Evolutionary conservation across 2,888 invertebrate genomes (phyloP).

Genomic region (Sycophila texana): DNA sequence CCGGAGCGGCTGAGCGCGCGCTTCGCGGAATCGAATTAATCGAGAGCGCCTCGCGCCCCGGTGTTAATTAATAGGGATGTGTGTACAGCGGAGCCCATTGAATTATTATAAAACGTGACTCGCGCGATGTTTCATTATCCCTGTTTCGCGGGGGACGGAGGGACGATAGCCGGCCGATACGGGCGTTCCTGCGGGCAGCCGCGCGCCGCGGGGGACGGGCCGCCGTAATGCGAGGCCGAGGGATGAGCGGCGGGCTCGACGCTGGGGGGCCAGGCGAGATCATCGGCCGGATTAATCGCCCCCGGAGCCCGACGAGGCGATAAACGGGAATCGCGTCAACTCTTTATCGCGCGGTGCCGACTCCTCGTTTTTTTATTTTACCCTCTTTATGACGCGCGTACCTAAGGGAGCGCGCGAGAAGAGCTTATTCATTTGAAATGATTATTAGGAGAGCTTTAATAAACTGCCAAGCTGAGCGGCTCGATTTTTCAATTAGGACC

Average conservation of each 20-base stretch:
- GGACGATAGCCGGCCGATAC: constrained; percentile 30
- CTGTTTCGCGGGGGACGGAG: background rate
- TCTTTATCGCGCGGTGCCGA: background rate
- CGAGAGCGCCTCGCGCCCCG: constrained; percentile 36
- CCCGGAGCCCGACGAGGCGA: constrained; percentile 21
- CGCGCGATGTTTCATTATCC: constrained; percentile 61
- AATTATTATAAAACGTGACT: constrained; percentile 65
- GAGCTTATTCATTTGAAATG: constrained; percentile 36
- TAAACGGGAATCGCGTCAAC: constrained; percentile 43
- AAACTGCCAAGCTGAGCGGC: background rate
- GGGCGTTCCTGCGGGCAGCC: constrained; percentile 44
- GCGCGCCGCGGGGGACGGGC: constrained; percentile 60
- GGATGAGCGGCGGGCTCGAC: constrained; percentile 19
- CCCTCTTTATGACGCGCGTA: too few relatives aligned
- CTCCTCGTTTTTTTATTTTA: background rate
- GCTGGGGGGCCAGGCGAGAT: constrained; percentile 30
- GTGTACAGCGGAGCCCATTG: constrained; percentile 48
- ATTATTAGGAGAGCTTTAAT: constrained; percentile 22
- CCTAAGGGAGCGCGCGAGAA: background rate
- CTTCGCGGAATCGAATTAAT: constrained; percentile 47
- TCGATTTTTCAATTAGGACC: background rate
- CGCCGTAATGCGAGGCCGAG: constrained; percentile 30
- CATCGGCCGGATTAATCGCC: constrained; percentile 43
- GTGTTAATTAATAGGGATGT: constrained; percentile 51
- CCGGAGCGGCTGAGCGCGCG: background rate